A percentile compares a stretch with the other conserved stretches of the same genome.
These are phyloP conservation scores for Corythoichthys haematopterus DNA, from an alignment of 2,113 vertebrate species.

Conservation along the genomic window DNA sequence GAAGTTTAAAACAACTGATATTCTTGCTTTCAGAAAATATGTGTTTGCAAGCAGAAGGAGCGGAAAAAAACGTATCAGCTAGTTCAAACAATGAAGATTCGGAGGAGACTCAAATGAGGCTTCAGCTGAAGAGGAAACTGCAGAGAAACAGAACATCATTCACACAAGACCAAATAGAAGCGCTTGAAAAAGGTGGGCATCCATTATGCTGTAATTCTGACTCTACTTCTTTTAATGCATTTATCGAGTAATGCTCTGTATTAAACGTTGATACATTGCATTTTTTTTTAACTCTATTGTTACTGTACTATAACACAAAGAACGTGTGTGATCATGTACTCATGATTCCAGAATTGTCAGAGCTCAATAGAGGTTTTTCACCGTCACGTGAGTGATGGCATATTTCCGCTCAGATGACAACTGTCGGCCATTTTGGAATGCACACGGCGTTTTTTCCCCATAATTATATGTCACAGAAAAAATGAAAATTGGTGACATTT, in stretches of 20 bases:
- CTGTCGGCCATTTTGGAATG: too few relatives aligned
- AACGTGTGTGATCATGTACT: too few relatives aligned
- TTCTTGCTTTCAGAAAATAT: conserved; percentile 1
- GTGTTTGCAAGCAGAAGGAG: conserved; percentile 85
- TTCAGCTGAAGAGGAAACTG: conserved; percentile 95
- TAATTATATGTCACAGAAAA: too few relatives aligned
- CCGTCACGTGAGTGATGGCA: too few relatives aligned
- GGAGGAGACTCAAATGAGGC: conserved; percentile 96
- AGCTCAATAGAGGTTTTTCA: too few relatives aligned
- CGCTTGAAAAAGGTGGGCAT: conserved; percentile 90
- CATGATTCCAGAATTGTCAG: too few relatives aligned
- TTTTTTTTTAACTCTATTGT: too few relatives aligned
- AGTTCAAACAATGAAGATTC: conserved; percentile 91
- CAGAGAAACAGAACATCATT: conserved; percentile 98
- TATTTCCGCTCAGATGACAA: too few relatives aligned
- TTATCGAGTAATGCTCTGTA: not conserved
- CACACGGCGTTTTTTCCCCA: too few relatives aligned
- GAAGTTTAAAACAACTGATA: not conserved
- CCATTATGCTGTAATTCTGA: not conserved
- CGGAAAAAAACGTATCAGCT: conserved; percentile 88
- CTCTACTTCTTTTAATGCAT: not conserved
- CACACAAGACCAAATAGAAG: conserved; percentile 98
- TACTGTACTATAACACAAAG: too few relatives aligned
- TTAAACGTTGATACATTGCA: not conserved
- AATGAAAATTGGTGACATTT: too few relatives aligned